Evolutionary conservation across 2,888 invertebrate species (phyloP).

Genomic region (Trachelus troglodyta): DNA sequence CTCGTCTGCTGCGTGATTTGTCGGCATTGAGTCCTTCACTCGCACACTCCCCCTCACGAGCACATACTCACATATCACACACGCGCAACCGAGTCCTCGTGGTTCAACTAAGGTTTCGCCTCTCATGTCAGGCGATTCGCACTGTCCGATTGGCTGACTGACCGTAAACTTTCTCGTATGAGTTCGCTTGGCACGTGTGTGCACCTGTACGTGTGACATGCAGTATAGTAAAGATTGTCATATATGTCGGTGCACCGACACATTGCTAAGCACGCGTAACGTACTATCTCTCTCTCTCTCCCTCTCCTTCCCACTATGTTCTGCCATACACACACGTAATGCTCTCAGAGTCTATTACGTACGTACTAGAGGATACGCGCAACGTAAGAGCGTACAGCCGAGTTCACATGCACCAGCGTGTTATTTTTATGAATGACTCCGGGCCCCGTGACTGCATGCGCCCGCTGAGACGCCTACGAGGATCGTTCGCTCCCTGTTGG

Average conservation of each 20-base stretch:
- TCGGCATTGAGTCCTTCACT: background rate
- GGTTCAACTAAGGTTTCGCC: background rate
- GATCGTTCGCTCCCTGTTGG: background rate
- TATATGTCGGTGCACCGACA: background rate
- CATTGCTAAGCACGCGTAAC: background rate
- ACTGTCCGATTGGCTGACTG: background rate
- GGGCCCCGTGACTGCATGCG: slow-evolving; percentile 13
- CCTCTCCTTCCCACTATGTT: background rate
- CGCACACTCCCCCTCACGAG: too few relatives aligned
- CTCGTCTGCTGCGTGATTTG: background rate
- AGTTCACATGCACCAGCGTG: slow-evolving; percentile 43
- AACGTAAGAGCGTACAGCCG: slow-evolving; percentile 16
- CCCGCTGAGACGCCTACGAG: background rate
- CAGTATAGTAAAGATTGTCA: background rate
- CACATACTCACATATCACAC: background rate
- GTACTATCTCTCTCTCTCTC: background rate
- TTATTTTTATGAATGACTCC: slow-evolving; percentile 64
- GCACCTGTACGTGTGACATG: background rate
- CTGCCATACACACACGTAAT: background rate
- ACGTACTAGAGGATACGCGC: slow-evolving; percentile 9
- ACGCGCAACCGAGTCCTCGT: background rate
- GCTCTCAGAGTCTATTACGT: background rate
- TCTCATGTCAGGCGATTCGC: background rate
- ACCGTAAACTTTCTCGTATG: background rate
- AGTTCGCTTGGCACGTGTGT: background rate